These are phyloP conservation scores for Andrena trimmerana DNA, from an alignment of 2,888 invertebrate genomes.

Conservation along the genomic window DNA sequence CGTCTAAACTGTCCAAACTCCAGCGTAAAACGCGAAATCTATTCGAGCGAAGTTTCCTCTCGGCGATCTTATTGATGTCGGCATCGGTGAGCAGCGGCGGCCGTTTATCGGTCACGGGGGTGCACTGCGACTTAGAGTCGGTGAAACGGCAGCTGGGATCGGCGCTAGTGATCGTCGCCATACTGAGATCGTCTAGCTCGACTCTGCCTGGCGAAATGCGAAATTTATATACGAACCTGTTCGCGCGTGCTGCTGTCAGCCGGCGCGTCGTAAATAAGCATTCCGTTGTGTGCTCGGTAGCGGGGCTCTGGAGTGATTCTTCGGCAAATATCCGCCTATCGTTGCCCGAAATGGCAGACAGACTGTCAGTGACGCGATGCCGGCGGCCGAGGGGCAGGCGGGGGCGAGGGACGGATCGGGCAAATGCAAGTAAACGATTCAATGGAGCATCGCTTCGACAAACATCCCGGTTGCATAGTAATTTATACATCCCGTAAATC, in stretches of 20 bases:
- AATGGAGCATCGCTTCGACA: constrained; percentile 27
- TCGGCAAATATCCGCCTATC: neutral
- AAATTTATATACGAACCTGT: constrained; percentile 51
- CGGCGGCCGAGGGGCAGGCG: neutral
- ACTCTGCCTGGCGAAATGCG: neutral
- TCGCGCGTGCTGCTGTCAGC: neutral
- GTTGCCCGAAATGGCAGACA: neutral
- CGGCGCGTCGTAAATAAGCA: constrained; percentile 22
- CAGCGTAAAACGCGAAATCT: constrained; percentile 65
- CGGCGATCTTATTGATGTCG: constrained; percentile 66
- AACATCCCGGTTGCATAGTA: constrained; percentile 46
- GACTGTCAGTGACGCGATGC: neutral
- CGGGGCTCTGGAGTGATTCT: neutral
- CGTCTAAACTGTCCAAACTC: constrained; percentile 58
- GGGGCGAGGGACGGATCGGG: neutral
- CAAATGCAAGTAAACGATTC: constrained; percentile 26
- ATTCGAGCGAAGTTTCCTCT: constrained; percentile 58
- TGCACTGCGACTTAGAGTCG: constrained; percentile 13
- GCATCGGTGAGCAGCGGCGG: constrained; percentile 50
- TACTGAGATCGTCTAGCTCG: constrained; percentile 10
- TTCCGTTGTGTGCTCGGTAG: neutral
- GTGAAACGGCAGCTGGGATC: constrained; percentile 31
- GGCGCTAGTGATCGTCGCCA: constrained; percentile 51
- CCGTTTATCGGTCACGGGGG: neutral
- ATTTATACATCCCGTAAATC: constrained; percentile 68